A percentile compares a stretch with the other conserved stretches of the same genome.
These are phyloP conservation scores for Palloptera scutellata DNA, from an alignment of 2,888 invertebrate genomes.

Conservation along the genomic window DNA sequence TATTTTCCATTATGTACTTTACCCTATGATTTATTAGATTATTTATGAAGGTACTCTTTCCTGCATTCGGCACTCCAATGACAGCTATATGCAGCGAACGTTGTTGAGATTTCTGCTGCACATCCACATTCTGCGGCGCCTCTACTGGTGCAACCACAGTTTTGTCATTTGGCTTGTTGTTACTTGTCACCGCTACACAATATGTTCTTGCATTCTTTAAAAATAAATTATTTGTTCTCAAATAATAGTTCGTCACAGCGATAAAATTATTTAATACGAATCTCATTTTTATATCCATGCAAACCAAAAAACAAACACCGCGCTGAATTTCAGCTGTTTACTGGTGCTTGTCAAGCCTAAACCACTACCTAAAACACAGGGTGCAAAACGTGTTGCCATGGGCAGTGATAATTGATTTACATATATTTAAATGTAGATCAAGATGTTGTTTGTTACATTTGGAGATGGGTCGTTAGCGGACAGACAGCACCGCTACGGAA, in stretches of 20 bases:
- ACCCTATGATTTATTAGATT: conserved; percentile 81
- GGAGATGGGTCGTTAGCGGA: no score
- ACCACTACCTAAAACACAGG: no score
- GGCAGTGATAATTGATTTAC: no score
- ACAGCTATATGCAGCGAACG: conserved; percentile 72
- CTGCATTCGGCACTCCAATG: conserved; percentile 92
- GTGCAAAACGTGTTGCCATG: no score
- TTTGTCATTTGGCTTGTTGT: background rate
- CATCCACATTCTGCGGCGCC: background rate
- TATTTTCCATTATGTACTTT: conserved; percentile 44
- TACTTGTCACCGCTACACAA: background rate
- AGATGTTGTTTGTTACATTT: no score
- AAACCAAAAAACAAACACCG: background rate
- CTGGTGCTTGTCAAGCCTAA: no score
- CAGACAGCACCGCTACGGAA: no score
- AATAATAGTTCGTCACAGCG: background rate
- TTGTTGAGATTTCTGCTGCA: conserved; percentile 7
- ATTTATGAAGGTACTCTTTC: conserved; percentile 95
- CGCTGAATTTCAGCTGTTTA: no score
- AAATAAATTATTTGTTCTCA: background rate
- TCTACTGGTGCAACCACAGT: background rate
- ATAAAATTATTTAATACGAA: conserved; percentile 12
- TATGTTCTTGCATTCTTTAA: conserved; percentile 1
- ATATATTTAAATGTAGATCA: no score
- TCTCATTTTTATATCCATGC: background rate